Conservation (phyloP, 1,140 invertebrate species). For the Metaphire vulgaris region DNA sequence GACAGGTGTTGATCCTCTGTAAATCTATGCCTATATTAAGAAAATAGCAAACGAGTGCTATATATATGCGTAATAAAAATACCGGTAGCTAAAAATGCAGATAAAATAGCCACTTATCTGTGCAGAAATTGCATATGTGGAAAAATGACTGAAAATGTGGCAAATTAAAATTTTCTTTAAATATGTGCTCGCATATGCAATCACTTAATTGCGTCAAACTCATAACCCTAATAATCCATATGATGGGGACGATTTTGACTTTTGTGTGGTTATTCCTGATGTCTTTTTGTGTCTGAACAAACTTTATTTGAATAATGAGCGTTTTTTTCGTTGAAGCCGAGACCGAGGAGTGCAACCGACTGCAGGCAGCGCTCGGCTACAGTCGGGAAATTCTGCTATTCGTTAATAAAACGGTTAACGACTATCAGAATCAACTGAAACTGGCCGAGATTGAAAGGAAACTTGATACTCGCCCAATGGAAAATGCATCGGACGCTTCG, state of each 20-base stretch:
- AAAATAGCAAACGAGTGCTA: too few species aligned
- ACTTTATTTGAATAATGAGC: constrained; percentile 15
- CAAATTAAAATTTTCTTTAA: too few species aligned
- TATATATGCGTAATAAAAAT: too few species aligned
- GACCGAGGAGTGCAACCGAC: constrained; percentile 59
- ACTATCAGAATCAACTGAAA: constrained; percentile 81
- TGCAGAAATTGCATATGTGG: too few species aligned
- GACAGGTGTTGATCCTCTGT: too few species aligned
- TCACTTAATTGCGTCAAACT: not conserved
- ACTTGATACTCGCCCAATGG: constrained; percentile 62
- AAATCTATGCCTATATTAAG: too few species aligned
- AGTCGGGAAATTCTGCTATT: constrained; percentile 80
- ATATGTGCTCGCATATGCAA: not conserved
- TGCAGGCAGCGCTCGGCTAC: constrained; percentile 66
- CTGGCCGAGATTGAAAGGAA: constrained; percentile 76
- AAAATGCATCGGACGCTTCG: constrained; percentile 56
- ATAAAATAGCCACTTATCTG: too few species aligned
- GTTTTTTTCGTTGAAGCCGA: constrained; percentile 42
- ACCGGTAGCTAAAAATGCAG: too few species aligned
- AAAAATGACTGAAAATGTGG: too few species aligned
- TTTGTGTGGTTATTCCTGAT: not conserved
- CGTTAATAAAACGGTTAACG: constrained; percentile 86
- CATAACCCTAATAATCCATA: not conserved
- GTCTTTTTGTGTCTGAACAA: not conserved
- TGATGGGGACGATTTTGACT: too few species aligned